Evolutionary conservation across 2,888 invertebrate genomes (phyloP).

Genomic region (Volucella zonaria): DNA sequence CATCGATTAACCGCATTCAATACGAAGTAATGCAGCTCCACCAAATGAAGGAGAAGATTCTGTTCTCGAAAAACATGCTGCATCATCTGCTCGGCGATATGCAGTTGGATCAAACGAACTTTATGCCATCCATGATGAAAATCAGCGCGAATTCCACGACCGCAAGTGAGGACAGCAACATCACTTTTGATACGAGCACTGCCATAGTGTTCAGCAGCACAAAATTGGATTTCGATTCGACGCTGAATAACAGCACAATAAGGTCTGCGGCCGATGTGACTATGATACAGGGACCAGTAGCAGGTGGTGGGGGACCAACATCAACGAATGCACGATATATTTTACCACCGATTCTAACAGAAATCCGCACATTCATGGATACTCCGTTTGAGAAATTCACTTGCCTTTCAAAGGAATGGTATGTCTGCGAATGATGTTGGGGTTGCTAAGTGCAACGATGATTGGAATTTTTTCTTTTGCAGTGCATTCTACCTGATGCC

Average conservation of each 20-base stretch:
- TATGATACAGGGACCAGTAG: constrained; percentile 42
- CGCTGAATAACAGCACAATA: constrained; percentile 75
- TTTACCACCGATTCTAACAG: constrained; percentile 78
- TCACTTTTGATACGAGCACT: constrained; percentile 76
- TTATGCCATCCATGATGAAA: constrained; percentile 78
- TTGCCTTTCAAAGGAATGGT: constrained; percentile 79
- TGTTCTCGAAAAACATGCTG: constrained; percentile 79
- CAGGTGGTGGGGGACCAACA: too few relatives aligned
- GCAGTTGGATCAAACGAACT: constrained; percentile 77
- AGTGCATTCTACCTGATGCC: constrained; percentile 79
- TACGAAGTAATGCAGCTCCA: constrained; percentile 79
- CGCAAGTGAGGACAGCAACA: constrained; percentile 73
- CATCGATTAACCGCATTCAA: constrained; percentile 79
- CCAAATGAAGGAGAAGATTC: constrained; percentile 81
- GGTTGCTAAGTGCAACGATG: constrained; percentile 7
- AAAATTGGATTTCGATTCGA: constrained; percentile 80
- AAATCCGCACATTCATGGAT: constrained; percentile 79
- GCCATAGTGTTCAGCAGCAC: constrained; percentile 81
- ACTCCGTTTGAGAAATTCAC: constrained; percentile 78
- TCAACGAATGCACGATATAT: constrained; percentile 58
- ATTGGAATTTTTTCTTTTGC: constrained; percentile 37
- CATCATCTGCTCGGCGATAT: constrained; percentile 78
- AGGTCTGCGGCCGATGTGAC: constrained; percentile 59
- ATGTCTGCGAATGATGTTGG: constrained; percentile 47
- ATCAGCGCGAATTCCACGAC: constrained; percentile 67